These are phyloP conservation scores for Megathymus violae DNA, from an alignment of 1,140 invertebrate genomes.

Conservation along the genomic window DNA sequence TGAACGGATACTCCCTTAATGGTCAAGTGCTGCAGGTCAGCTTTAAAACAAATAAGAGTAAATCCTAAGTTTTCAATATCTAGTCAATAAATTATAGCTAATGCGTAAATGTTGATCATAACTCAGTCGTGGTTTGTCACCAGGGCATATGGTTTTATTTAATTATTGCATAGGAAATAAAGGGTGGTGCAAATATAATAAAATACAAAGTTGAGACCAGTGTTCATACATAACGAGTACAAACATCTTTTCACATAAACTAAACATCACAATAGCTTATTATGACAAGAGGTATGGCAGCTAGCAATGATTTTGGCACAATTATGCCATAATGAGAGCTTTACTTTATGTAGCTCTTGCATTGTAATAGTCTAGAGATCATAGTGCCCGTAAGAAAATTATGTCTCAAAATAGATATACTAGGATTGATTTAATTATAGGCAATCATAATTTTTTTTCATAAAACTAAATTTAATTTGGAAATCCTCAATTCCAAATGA, in stretches of 20 bases:
- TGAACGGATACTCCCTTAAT: conserved; percentile 95
- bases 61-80: conserved; percentile 82
- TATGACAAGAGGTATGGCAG: conserved; percentile 28
- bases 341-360: conserved; percentile 23
- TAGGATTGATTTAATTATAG: conserved; percentile 33
- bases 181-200: conserved; percentile 69
- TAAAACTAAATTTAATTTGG: conserved; percentile 24
- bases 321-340: conserved; percentile 21
- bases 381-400: conserved; percentile 31
- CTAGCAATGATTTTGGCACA: conserved; percentile 15
- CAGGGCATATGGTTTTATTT: conserved; percentile 53
- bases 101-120: conserved; percentile 81
- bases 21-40: conserved; percentile 95
- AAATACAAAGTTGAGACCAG: conserved; percentile 56
- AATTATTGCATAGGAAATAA: conserved; percentile 58
- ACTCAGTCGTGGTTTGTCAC: conserved; percentile 75
- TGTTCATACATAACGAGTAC: conserved; percentile 68
- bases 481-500: conserved; percentile 37
- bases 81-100: conserved; percentile 83
- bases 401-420: conserved; percentile 26
- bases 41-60: conserved; percentile 93
- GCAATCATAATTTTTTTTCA: conserved; percentile 26
- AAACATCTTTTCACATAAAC: conserved; percentile 55
- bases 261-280: conserved; percentile 48
- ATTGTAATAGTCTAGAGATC: conserved; percentile 26